phyloP scores from a whole-genome alignment of 1,140 invertebrate genomes.

The Stegodyphus mimosarum region DNA sequence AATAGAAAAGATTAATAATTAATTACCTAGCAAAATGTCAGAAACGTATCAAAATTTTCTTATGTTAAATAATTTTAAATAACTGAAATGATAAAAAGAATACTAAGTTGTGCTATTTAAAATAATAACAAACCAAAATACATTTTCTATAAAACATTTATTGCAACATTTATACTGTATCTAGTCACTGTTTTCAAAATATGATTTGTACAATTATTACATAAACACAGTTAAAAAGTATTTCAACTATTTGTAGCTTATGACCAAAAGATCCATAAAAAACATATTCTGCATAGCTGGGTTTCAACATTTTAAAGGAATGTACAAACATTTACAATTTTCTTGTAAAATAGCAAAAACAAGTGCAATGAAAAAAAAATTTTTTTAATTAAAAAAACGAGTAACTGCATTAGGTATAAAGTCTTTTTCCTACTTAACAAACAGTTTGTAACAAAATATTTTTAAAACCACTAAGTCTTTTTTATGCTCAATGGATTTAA shows the following conservation, averaged over 20 bases:
- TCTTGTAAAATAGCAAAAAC: slow-evolving; percentile 33
- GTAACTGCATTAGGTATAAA: slow-evolving; percentile 12
- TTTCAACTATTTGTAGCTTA: neutral
- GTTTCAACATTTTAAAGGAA: neutral
- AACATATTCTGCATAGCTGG: neutral
- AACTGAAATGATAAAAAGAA: no score
- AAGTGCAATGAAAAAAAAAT: slow-evolving; percentile 23
- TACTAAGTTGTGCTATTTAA: no score
- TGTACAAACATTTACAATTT: slow-evolving; percentile 53
- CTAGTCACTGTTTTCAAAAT: slow-evolving; percentile 39
- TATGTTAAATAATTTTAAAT: no score
- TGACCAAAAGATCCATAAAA: neutral
- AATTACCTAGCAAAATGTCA: no score
- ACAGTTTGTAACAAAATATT: slow-evolving; percentile 36
- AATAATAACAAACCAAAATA: neutral
- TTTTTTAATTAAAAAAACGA: slow-evolving; percentile 17
- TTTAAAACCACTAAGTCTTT: slow-evolving; percentile 16
- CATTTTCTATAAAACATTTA: slow-evolving; percentile 47
- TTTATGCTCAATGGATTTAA: slow-evolving; percentile 26
- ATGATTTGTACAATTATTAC: slow-evolving; percentile 35
- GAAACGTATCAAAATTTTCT: no score
- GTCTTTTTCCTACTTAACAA: slow-evolving; percentile 24
- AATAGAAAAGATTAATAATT: no score
- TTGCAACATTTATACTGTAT: slow-evolving; percentile 56
- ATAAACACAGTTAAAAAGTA: slow-evolving; percentile 7